Base-by-base conservation (phyloP, 2,113 vertebrate species). In the Fukomys damarensis region DNA sequence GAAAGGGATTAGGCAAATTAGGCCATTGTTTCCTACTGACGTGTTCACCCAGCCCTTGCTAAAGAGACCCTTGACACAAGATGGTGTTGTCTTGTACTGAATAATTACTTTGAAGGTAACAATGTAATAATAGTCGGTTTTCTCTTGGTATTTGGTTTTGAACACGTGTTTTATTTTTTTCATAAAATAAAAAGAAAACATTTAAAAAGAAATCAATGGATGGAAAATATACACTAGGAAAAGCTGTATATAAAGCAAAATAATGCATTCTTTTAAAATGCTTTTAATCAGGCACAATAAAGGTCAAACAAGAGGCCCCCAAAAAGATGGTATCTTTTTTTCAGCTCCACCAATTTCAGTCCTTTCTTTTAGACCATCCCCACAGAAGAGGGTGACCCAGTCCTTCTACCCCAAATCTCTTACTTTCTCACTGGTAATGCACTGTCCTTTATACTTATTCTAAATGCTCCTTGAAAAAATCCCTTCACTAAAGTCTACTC, bases 371-470 rank as follows among this genome's bases (percentile, higher is more conserved):
- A 14, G 1, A 0, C 14, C 20, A 32, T 84, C 89, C 9, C 2
- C 1, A 77, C 0, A 24, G 22, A 43, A 12, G 2, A 91, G 4
- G 16, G 0, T 5, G 19, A 68, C 17, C 54, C 8, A 28, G 4
- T 41, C 2, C 32, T 3, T 10, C 19, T 81, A 11, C 3, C 38
- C 6, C 4, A 58, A 8, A 52, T 1, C 13, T 92, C 30, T 35
- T 22, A 54, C 3, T 7, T 20, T 0, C 19, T 86, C 7, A 7
- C 7, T 81, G 10, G 38, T 26, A n/a, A 0, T 16, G 1, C 26
- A 3, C 7, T 72, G 2, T 0, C 20, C 2, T 84, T 79, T 70
- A 38, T n/a, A n/a, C n/a, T n/a, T n/a, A n/a, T n/a, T 52, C 5
- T 12, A 26, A 84, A 83, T 30, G 7, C 4, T 88, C 32, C 35